Evolutionary conservation across 2,888 invertebrate genomes (phyloP).

Genomic region (Sesia apiformis): DNA sequence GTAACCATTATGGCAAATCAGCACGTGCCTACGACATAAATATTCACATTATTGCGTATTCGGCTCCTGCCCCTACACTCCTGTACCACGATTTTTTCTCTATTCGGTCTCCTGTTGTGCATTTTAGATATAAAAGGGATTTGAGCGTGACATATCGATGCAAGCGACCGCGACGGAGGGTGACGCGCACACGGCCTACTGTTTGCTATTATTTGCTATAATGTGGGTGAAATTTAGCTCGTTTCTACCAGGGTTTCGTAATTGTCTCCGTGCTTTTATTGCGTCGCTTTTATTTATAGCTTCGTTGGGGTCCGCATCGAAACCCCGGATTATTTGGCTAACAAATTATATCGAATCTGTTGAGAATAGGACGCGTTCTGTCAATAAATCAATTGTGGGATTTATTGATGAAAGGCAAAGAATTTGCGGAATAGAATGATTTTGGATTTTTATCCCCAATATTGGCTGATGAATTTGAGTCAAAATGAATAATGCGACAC

Average conservation of each 20-base stretch:
- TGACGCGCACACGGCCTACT: conserved; percentile 51
- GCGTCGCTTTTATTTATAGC: conserved; percentile 36
- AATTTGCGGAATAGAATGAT: conserved; percentile 33
- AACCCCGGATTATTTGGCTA: conserved; percentile 73
- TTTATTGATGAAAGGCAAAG: conserved; percentile 60
- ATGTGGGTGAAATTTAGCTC: conserved; percentile 71
- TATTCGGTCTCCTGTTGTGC: conserved; percentile 57
- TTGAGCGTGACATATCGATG: conserved; percentile 62
- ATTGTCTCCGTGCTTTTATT: conserved; percentile 65
- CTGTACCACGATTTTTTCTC: conserved; percentile 41
- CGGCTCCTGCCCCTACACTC: conserved; percentile 35
- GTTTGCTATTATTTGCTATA: conserved; percentile 70
- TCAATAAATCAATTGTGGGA: conserved; percentile 64
- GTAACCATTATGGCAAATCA: conserved; percentile 56
- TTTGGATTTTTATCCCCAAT: conserved; percentile 26
- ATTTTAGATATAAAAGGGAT: conserved; percentile 63
- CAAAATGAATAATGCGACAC: neutral
- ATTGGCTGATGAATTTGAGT: conserved; percentile 10
- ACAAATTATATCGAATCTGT: conserved; percentile 71
- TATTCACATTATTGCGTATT: conserved; percentile 64
- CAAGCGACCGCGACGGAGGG: conserved; percentile 39
- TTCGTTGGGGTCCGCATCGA: conserved; percentile 40
- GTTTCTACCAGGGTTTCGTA: conserved; percentile 53
- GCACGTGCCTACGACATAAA: conserved; percentile 69
- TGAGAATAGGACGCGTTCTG: conserved; percentile 60